phyloP scores from a whole-genome alignment of 2,113 vertebrate genomes.

The Trogon melanurus region DNA sequence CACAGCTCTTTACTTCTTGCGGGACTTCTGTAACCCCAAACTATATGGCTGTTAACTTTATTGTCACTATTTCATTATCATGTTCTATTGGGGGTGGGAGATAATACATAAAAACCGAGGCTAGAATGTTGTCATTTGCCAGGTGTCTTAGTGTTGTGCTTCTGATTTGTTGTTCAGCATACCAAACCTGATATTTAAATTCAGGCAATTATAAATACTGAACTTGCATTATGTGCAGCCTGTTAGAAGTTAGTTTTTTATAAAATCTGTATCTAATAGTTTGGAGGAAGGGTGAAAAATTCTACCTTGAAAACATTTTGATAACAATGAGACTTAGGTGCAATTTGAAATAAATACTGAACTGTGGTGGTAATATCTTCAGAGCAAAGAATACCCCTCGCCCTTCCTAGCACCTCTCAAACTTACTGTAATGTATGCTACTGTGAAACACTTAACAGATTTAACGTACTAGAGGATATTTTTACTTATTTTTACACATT shows the following conservation, averaged over 20 bases:
- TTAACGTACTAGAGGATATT: neutral
- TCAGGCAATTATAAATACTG: neutral
- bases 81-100: neutral
- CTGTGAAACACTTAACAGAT: neutral
- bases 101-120: neutral
- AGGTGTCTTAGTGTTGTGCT: neutral
- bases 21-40: neutral
- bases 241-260: neutral
- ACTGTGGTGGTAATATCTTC: neutral
- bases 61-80: neutral
- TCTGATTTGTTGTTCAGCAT: neutral
- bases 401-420: neutral
- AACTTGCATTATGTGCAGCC: neutral
- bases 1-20: neutral
- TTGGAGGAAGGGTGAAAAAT: neutral
- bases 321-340: neutral
- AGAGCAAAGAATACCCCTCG: neutral
- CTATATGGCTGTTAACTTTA: neutral
- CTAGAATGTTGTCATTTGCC: neutral
- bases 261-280: neutral
- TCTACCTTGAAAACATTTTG: neutral
- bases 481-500: slow-evolving; percentile 19
- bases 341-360: neutral
- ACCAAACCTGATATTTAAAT: neutral
- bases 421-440: neutral